Base-by-base conservation (phyloP, 2,888 invertebrate species). In the Parnassius glacialis region DNA sequence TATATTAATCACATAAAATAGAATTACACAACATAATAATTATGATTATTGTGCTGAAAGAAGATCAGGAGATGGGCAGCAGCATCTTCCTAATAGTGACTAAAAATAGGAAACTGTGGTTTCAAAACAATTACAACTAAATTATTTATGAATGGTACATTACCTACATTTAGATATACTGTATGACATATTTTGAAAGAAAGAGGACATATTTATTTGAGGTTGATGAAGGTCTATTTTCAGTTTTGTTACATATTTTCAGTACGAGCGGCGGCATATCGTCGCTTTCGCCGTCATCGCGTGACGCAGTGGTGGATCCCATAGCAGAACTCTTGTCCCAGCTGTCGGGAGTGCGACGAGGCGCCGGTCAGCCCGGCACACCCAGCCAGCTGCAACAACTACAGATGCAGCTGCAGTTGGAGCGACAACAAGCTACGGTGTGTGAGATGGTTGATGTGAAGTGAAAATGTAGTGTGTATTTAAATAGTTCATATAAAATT, bases 261-360 rank as follows among this genome's bases (percentile, higher is more conserved):
- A 96, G 96, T 93, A 96, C 97, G 73, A 95, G 96, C 73, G 95
- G 95, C 75, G 97, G 96, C 66, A 93, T 97, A 76, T 95, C 97
- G 76, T 95, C 96, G 71, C 90, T 96, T 78, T 96, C 96, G 75
- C 97, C 98, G 72, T 97, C 95, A 77, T 96, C 96, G 78, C 94
- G 98, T 74, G 98, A 98, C 85, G 95, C 97, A 68, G 98, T 98
- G 70, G 98, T 98, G 68, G 99, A 99, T 92, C 98, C 98, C 65
- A 98, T 98, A 79, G 97, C 98, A 68, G 99, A 99, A 92, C 93
- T 99, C 70, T 92, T 99, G 70, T 98, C 98, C 64, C 98, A 98
- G 92, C 93, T 99, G 84, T 98, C 98, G 57, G 98, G 98, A 75
- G 98, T 98, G 71, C 93, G 98, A 78, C 95, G 97, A 89, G 77